Evolutionary conservation across 2,113 vertebrate species (phyloP), one percentile per base, ranked within the genome.

Genomic region (Coptodon bakossiorum): DNA sequence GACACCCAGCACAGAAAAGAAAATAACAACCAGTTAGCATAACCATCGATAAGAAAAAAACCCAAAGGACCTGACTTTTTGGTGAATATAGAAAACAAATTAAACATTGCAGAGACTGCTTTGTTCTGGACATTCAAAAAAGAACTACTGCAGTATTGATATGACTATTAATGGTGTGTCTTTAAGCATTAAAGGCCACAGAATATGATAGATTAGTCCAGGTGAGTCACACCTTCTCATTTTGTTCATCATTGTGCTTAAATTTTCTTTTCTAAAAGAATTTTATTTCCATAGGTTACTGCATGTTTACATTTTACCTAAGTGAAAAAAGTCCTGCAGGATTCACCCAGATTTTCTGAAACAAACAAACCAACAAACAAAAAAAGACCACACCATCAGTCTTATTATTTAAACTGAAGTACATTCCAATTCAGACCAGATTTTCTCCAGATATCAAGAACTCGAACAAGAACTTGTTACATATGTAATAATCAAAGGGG

Each of bases 211-310:
- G 57, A 50, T 68, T 68, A 57, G 16, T 31, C 71, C 9, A 5
- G 71, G 24, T 19, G 71, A 50, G 71, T 76, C 45, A 50, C 16
- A 17, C 45, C 24, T 71, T 71, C 16, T 50, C 45, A 50, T 8
- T 78, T 78, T 78, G 29, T 27, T 11, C 34, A 27, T 79, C 19
- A 9, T 88, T 90, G 91, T 94, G 91, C 88, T 93, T 88, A 10
- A 78, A 82, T 27, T 31, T n/a, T 9, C 1, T n/a, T 78, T 76
- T 48, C 27, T 31, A 29, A 76, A 17, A 50, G 1, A 31, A 48
- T 31, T 78, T 78, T 78, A 31, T 78, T 78, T 78, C 71, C 45
- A 78, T 50, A n/a, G 43, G 45, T 50, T 50, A 12, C 80, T 61
- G 61, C 48, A 40, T 53, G 87, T 89, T 86, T 87, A 91, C 84